Percentiles rank a stretch among this genome's conserved stretches.
These are phyloP conservation scores for Dicaeum eximium DNA, from an alignment of 2,113 vertebrate species.

Conservation along the genomic window DNA sequence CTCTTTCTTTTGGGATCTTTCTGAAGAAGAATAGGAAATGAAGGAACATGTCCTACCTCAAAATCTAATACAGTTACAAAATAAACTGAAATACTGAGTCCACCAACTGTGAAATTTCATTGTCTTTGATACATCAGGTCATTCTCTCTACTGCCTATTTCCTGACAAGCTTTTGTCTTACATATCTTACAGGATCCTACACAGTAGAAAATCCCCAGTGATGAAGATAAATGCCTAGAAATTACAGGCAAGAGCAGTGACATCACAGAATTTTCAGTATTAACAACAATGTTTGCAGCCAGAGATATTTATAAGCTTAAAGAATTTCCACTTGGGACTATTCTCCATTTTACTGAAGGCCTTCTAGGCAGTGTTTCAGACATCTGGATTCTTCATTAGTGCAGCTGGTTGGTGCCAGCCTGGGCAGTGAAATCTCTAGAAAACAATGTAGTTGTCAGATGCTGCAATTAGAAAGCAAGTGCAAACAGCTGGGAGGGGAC, in stretches of 20 bases:
- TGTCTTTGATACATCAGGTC: not conserved
- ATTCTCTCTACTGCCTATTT: not conserved
- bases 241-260: not conserved
- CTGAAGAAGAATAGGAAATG: not conserved
- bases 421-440: not conserved
- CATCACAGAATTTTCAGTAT: no score
- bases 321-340: not conserved
- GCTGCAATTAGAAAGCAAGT: not conserved
- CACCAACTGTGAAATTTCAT: not conserved
- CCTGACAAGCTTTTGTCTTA: no score
- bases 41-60: not conserved
- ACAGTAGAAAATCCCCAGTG: not conserved
- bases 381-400: not conserved
- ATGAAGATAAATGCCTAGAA: not conserved
- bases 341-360: not conserved
- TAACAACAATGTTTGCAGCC: not conserved
- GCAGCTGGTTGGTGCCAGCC: not conserved
- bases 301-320: not conserved
- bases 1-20: not conserved
- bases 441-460: not conserved
- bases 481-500: not conserved
- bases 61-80: not conserved
- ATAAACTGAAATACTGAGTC: not conserved
- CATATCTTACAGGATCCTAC: not conserved
- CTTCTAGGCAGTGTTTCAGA: not conserved